These are phyloP conservation scores for Neomonachus schauinslandi DNA, from an alignment of 2,113 vertebrate genomes.

Conservation along the genomic window DNA sequence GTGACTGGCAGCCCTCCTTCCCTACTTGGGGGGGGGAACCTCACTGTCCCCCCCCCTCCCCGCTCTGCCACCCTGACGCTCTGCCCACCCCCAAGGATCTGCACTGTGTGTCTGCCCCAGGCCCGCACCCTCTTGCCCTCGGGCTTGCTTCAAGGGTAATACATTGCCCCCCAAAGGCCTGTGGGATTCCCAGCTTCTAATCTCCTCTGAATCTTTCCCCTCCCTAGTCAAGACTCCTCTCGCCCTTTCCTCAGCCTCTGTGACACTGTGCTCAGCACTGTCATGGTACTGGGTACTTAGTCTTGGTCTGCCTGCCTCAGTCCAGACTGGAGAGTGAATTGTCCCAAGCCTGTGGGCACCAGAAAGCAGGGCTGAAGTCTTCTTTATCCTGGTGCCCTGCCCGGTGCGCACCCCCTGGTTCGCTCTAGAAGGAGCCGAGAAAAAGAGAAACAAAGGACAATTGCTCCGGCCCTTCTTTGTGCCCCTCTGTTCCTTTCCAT, in stretches of 20 bases:
- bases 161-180: not conserved
- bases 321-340: not conserved
- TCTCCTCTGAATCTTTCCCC: not conserved
- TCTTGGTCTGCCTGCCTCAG: not conserved
- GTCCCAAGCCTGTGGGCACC: not conserved
- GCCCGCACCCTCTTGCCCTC: not conserved
- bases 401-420: not conserved
- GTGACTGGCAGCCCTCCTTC: not conserved
- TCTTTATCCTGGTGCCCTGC: not conserved
- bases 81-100: not conserved
- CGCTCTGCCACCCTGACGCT: fast-evolving
- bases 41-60: too few relatives aligned
- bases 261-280: not conserved
- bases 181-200: not conserved
- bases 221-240: not conserved
- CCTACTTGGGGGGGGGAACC: not conserved
- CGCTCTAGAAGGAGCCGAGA: not conserved
- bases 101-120: not conserved
- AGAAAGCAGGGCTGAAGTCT: not conserved
- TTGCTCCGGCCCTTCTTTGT: fast-evolving
- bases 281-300: not conserved
- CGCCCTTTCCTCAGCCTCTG: fast-evolving
- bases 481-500: too few relatives aligned
- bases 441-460: not conserved
- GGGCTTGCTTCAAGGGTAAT: not conserved